Conservation (phyloP, 2,797 vertebrate genomes). For the Phrynocephalus vlangalii region DNA sequence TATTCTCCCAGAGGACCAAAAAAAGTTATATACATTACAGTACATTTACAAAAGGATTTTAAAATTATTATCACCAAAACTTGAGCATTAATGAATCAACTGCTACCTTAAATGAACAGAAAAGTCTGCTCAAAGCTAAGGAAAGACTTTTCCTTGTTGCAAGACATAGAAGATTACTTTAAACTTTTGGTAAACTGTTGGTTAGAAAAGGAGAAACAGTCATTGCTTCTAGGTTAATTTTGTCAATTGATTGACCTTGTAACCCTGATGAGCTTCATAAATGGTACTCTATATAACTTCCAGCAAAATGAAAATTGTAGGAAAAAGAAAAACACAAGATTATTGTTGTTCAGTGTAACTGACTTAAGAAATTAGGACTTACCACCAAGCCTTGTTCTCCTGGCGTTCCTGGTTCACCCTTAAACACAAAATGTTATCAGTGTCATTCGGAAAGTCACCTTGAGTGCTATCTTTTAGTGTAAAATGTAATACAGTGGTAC, state of each 20-base stretch:
- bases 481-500: too few species aligned
- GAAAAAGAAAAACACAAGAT: constrained; percentile 12
- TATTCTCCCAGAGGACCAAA: not conserved
- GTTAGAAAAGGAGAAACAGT: not conserved
- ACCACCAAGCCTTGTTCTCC: constrained; percentile 89
- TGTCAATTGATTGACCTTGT: not conserved
- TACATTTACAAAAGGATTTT: not conserved
- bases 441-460: constrained; percentile 14
- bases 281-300: not conserved
- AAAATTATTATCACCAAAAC: not conserved
- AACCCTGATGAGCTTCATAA: not conserved
- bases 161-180: not conserved
- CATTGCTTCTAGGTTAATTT: not conserved
- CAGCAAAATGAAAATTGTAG: constrained; percentile 24
- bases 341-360: constrained; percentile 18
- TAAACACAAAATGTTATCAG: constrained; percentile 57
- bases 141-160: not conserved
- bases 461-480: too few species aligned
- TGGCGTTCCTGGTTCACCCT: constrained; percentile 92
- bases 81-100: not conserved
- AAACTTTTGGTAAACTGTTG: not conserved
- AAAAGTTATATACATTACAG: not conserved
- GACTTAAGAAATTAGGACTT: constrained; percentile 73
- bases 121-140: not conserved
- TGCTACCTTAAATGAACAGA: not conserved